Evolutionary conservation across 2,888 invertebrate genomes (phyloP), one percentile per base, ranked within the genome.

Genomic region (Phrixothrix hirtus): DNA sequence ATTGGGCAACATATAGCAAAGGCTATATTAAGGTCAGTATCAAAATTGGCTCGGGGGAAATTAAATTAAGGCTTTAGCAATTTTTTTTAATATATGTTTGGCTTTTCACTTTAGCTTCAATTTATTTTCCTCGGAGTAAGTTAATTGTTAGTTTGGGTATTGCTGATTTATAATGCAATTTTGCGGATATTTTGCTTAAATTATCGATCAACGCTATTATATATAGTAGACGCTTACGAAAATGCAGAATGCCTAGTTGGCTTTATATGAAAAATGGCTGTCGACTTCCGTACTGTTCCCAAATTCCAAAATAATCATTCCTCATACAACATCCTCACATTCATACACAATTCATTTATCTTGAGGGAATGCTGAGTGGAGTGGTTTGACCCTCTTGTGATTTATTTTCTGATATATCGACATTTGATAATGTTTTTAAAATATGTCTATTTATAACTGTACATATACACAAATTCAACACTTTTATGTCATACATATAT

Each of bases 1-100:
- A 69, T 72, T 66, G 73, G 72, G 69, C 76, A 62, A 66, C 75
- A 70, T 66, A 72, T 74, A 72, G 74, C 75, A 71, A 75, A 71
- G 72, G 75, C 75, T 75, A 72, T 72, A 69, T 59, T 55, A 71
- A 75, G 75, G 75, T 75, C 69, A 75, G 75, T 75, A 70, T 41
- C 63, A 57, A 54, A 10, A 12, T 55, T 21, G 29, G 47, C 49
- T 42, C 38, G 49, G 59, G 58, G 58, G 44, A 56, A 63, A 63
- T 60, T 63, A 60, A 66, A 64, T 66, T 49, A 34, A 45, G 36
- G 37, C 37, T 54, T 62, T 62, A 58, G 55, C 47, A 45, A 48
- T 38, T 31, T 44, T 35, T 29, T 38, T 39, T 17, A 9, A 38
- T 9, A 25, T 27, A 25, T 7, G n/a, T 34, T 48, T 38, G 10